Evolutionary conservation across 2,888 invertebrate genomes (phyloP).

Genomic region (Eupsilia transversa): DNA sequence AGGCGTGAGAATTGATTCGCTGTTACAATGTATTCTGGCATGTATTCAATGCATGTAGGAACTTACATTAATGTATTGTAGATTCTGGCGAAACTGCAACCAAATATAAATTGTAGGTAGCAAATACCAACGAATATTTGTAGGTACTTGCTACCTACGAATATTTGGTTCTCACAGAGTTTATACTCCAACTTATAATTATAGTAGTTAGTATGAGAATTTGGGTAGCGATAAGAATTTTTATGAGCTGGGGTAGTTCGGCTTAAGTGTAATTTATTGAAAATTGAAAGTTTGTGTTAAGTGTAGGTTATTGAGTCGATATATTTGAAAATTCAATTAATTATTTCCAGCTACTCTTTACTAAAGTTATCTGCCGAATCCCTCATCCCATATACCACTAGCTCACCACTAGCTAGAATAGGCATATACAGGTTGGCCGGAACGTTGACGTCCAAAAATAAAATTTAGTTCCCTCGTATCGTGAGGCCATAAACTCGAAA

Average conservation of each 20-base stretch:
- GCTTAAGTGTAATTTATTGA: constrained; percentile 36
- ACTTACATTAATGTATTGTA: no score
- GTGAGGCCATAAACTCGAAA: no score
- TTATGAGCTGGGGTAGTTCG: constrained; percentile 25
- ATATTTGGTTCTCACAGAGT: background rate
- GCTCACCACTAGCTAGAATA: no score
- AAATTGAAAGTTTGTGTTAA: constrained; percentile 16
- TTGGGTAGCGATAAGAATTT: constrained; percentile 44
- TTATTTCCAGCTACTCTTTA: background rate
- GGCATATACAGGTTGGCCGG: no score
- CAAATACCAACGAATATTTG: constrained; percentile 1
- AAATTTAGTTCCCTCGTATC: no score
- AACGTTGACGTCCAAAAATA: no score
- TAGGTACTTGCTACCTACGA: constrained; percentile 31
- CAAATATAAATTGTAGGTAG: constrained; percentile 21
- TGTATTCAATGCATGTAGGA: no score
- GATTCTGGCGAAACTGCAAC: constrained; percentile 8
- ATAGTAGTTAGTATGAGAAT: constrained; percentile 31
- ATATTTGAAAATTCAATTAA: constrained; percentile 6
- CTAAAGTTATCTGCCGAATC: background rate
- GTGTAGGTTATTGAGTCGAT: constrained; percentile 4
- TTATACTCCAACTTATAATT: constrained; percentile 23
- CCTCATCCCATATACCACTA: no score
- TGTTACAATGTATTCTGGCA: no score
- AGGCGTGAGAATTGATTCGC: no score